Base-by-base conservation (phyloP, 2,888 invertebrate species). In the Dyspetes luteomarginatus region DNA sequence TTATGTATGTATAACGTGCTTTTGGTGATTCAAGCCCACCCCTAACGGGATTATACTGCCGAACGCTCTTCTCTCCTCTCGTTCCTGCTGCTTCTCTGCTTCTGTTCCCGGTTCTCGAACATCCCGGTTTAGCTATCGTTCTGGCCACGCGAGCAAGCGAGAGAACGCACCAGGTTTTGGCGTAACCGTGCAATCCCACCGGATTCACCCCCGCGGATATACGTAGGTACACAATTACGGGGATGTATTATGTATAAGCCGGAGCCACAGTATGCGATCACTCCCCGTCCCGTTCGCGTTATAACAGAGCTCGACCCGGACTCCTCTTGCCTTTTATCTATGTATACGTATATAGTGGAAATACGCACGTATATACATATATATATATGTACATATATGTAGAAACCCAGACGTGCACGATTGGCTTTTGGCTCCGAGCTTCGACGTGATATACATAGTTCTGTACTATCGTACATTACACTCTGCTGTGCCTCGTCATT, bases 11-110 rank as follows among this genome's bases (percentile, higher is more conserved):
- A 86, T 87, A 87, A 89, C 87, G 87, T 87, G 89, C 89, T 90
- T 89, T 89, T 87, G 89, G 88, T 88, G 90, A 89, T 89, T 90
- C 89, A 85, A 85, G 64, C 85, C 87, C n/a, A n/a, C n/a, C 90
- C 86, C 89, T 90, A 91, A 90, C 89, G 87, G 90, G 89, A 91
- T 90, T 90, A 91, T 78, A 78, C 80, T 60, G 55, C 65, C 78
- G 58, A 65, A 71, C 45, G 68, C 50, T 73, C 62, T 41, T 19
- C 72, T 55, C 78, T 62, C 22, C 22, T 19, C 22, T 19, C 19
- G 36, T 12, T 36, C 36, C 36, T 36, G 3, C 30, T 9, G 4
- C 30, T 30, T 48, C 48, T 48, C 17, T 48, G 48, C 48, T 48
- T 17, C 17, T 48, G 48, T 48, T 4, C 48, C 17, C 17, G 7